Evolutionary conservation across 1,140 invertebrate genomes (phyloP), one percentile per base, ranked within the genome.

Genomic region (Monochamus saltuarius): DNA sequence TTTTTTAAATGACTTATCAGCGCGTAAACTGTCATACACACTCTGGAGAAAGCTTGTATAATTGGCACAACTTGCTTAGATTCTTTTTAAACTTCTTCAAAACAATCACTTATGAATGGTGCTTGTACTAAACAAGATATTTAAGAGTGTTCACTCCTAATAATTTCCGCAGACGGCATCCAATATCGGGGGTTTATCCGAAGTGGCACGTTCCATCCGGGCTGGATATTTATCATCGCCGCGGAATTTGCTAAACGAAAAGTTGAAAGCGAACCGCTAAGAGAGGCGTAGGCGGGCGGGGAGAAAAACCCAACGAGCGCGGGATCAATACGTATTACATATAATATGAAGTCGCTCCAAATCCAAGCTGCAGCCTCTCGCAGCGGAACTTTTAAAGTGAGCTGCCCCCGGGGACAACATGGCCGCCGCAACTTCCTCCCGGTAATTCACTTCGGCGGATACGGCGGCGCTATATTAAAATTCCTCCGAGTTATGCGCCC

Each of bases 261-360:
- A 51, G 49, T 51, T 51, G 49, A 51, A 51, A 51, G 49, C n/a
- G 37, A 51, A 37, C 49, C 35, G 49, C 29, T n/a, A 36, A 51
- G 37, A 34, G 22, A 14, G 36, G 22, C 6, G 22, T 29, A 6
- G 22, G 22, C 22, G 22, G 22, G 22, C 22, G 22, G 22, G 22
- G 22, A 29, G 22, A 56, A 56, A 60, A 64, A 53, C 59, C 46
- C 58, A 56, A 51, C 60, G 39, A 58, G 56, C 56, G 43, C 40
- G 53, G 62, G 68, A 68, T 70, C 68, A 63, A 70, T 70, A 70
- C 66, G 62, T 68, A 68, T 70, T 66, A 70, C 61, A 68, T 68
- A 62, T 66, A 68, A 70, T 66, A 68, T 62, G 59, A 61, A 68
- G 66, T 66, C 68, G 59, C 62, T 63, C 54, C 53, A 68, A 70